Base-by-base conservation (phyloP, 2,797 vertebrate genomes). In the Dendrocincla fuliginosa region DNA sequence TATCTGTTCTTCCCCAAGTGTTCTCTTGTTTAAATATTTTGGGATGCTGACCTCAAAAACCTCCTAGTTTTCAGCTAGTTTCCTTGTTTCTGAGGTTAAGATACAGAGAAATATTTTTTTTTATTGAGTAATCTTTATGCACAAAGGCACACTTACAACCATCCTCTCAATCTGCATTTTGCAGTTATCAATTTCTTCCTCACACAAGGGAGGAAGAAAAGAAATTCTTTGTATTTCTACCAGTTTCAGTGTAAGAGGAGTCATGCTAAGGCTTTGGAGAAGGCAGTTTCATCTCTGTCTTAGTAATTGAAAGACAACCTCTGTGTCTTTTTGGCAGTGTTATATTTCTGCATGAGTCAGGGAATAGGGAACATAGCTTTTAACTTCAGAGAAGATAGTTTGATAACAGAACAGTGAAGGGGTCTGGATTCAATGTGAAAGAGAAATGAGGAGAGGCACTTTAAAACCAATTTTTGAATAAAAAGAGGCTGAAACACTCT, bases 381-480 rank as follows among this genome's bases (percentile, higher is more conserved):
- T 81, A 93, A 89, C 87, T 95, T 92, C 68, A 89, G 68, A 92
- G 78, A 87, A 61, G 60, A 74, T 61, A 83, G 68, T 87, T 93
- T 90, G 84, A 89, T 95, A 95, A 89, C 88, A 83, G 89, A 96
- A 84, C 60, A 91, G 64, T 80, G 56, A 77, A 92, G 71, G 71
- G 83, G 28, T 80, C 46, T 94, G 81, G 56, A 89, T 92, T 96
- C 75, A 64, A 10, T 71, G 55, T 61, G 20, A 85, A 74, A 93
- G 41, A 83, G 68, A 74, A 64, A 94, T 71, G 81, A 94, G 89
- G 68, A 94, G 86, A 94, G 69, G 46, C 60, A 71, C 84, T 96
- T 93, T 93, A 93, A 89, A 95, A 96, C 39, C 61, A 87, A 71
- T 89, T 95, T 91, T 69, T 92, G 87, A 84, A 92, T 94, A 83